phyloP scores from a whole-genome alignment of 2,797 vertebrate species.

The Phataginus tricuspis region DNA sequence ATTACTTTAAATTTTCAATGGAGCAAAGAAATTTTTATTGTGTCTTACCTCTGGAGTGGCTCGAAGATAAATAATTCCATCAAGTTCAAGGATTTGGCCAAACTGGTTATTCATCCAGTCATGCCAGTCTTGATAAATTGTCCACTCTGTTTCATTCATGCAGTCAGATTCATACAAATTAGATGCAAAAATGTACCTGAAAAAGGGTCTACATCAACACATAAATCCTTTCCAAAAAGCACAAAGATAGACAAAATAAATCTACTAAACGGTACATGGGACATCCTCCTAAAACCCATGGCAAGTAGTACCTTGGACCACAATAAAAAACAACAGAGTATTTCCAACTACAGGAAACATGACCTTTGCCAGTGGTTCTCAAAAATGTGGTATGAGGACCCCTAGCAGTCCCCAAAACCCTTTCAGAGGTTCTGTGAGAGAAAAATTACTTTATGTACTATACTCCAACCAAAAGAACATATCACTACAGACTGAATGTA shows the following conservation, averaged over 20 bases:
- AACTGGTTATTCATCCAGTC: slow-evolving; percentile 92
- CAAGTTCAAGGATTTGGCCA: slow-evolving; percentile 90
- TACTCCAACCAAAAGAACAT: slow-evolving; percentile 35
- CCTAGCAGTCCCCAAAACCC: background rate
- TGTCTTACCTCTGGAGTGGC: slow-evolving; percentile 92
- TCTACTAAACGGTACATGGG: background rate
- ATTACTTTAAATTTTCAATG: slow-evolving; percentile 19
- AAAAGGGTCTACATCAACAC: slow-evolving; percentile 45
- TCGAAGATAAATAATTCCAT: slow-evolving; percentile 96
- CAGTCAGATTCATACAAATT: slow-evolving; percentile 95
- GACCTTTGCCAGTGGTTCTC: background rate
- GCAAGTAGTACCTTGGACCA: background rate
- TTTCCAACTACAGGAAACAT: background rate
- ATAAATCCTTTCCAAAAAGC: background rate
- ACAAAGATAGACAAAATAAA: background rate
- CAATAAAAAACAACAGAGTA: background rate
- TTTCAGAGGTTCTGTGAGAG: background rate
- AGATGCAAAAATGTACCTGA: slow-evolving; percentile 95
- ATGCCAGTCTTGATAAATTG: slow-evolving; percentile 97
- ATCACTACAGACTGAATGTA: background rate
- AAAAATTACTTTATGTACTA: background rate
- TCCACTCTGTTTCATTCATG: slow-evolving; percentile 95
- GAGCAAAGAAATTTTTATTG: slow-evolving; percentile 21
- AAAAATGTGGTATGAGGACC: background rate
- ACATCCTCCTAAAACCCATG: background rate